These are phyloP conservation scores for Propithecus perrieri DNA, from an alignment of 2,797 vertebrate genomes.

Conservation along the genomic window DNA sequence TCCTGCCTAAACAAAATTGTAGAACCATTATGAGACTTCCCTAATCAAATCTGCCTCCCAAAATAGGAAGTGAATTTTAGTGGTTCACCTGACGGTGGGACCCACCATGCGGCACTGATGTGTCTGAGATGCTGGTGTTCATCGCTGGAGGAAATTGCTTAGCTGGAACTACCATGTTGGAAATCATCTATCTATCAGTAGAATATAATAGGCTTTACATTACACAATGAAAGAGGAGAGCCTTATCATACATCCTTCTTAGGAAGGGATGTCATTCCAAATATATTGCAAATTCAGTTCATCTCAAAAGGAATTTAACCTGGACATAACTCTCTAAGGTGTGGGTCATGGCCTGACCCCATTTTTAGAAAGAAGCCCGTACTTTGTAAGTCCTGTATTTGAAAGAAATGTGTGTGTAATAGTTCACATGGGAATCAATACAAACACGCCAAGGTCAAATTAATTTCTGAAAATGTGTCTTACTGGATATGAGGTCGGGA, in stretches of 20 bases:
- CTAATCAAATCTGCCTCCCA: slow-evolving; percentile 32
- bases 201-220: neutral
- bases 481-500: neutral
- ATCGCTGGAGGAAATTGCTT: neutral
- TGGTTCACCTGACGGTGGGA: slow-evolving; percentile 17
- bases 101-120: neutral
- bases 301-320: slow-evolving; percentile 43
- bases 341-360: neutral
- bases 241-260: neutral
- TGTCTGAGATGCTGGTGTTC: neutral
- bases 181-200: neutral
- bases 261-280: neutral
- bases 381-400: neutral
- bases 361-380: slow-evolving; percentile 19
- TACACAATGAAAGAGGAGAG: neutral
- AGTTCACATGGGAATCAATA: neutral
- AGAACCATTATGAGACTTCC: slow-evolving; percentile 30
- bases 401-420: neutral
- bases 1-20: slow-evolving; percentile 29
- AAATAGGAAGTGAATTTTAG: slow-evolving; percentile 35
- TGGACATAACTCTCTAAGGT: neutral
- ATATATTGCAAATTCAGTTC: slow-evolving; percentile 37
- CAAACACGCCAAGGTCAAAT: neutral
- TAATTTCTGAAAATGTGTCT: slow-evolving; percentile 30
- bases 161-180: neutral